Conservation (phyloP, 2,113 vertebrate genomes). For the Dolichotis patagonum region DNA sequence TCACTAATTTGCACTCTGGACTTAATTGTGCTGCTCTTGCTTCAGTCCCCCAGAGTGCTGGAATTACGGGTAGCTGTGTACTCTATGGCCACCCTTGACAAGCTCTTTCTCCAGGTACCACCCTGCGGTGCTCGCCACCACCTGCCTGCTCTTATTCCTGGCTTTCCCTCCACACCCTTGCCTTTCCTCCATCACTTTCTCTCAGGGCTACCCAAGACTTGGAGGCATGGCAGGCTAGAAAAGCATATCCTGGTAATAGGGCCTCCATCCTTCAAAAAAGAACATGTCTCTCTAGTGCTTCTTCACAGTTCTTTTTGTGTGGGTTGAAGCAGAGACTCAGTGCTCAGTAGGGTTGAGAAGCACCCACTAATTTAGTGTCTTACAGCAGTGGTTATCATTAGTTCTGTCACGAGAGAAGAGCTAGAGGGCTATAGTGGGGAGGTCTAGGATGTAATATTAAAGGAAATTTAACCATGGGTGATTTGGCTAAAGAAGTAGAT, state of each 20-base stretch:
- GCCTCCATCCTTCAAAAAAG: background rate
- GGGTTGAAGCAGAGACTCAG: background rate
- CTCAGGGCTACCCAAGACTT: background rate
- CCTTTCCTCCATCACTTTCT: background rate
- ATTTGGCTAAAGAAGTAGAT: background rate
- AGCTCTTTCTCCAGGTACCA: background rate
- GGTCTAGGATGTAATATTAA: background rate
- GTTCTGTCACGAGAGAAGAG: background rate
- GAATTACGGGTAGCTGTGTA: background rate
- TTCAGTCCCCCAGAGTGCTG: background rate
- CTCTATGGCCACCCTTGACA: background rate
- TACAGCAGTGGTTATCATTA: background rate
- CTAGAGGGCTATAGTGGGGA: background rate
- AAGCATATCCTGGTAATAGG: background rate
- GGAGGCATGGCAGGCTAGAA: background rate
- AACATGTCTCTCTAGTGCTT: background rate
- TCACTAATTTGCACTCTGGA: background rate
- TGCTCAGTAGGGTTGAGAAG: background rate
- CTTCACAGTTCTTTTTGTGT: background rate
- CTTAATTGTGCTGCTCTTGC: background rate
- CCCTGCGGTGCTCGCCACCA: background rate
- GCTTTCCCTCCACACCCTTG: background rate
- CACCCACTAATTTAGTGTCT: background rate
- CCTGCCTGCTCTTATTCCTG: background rate
- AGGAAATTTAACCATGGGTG: background rate